Percentiles rank a stretch among this genome's conserved stretches.
Conservation (phyloP, 2,113 vertebrate species). For the Phylloscopus trochilus region DNA sequence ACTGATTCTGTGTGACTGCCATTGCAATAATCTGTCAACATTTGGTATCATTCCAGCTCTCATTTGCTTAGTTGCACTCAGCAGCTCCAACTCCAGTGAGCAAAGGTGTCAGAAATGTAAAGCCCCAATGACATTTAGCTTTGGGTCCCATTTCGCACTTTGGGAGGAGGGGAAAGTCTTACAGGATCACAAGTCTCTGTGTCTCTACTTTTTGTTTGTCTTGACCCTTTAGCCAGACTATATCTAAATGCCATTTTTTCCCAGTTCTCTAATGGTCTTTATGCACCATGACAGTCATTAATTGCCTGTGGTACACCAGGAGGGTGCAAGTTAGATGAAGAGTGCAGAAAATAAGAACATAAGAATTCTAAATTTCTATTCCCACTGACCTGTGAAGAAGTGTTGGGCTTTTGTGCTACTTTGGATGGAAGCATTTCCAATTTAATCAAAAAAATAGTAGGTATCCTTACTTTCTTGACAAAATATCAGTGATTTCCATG, state of each 20-base stretch:
- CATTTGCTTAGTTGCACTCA: neutral
- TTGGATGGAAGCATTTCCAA: neutral
- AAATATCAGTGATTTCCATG: neutral
- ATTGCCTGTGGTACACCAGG: neutral
- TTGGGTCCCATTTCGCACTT: neutral
- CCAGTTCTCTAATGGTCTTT: neutral
- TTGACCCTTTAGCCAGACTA: neutral
- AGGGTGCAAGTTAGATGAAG: neutral
- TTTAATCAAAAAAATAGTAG: neutral
- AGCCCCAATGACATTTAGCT: neutral
- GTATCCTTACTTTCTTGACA: neutral
- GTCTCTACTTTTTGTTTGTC: neutral
- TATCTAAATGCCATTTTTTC: neutral
- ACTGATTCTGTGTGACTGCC: fast-evolving
- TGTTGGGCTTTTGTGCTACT: neutral
- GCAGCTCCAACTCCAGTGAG: neutral
- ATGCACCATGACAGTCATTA: neutral
- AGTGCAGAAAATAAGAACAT: neutral
- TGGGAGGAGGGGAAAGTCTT: neutral
- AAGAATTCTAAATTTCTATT: neutral
- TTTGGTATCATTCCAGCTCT: neutral
- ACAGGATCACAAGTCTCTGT: neutral
- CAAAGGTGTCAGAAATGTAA: neutral
- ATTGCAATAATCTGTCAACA: neutral
- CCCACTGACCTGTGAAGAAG: fast-evolving